Evolutionary conservation across 92 coral and sea anemone species (phyloP).

Genomic region (Umimayanthus kanabou): DNA sequence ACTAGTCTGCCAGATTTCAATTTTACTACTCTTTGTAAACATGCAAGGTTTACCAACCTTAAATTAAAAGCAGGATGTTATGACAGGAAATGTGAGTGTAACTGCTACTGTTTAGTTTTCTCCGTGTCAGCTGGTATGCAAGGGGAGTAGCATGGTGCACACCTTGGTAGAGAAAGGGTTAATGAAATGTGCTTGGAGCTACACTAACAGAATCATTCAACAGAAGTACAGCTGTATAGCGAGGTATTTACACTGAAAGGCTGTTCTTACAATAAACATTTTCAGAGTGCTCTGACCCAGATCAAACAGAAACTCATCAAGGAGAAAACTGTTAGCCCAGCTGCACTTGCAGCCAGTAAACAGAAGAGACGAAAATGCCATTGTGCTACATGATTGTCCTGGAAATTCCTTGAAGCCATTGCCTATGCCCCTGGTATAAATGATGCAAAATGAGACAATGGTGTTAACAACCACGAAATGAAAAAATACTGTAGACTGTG

Average conservation of each 20-base stretch:
- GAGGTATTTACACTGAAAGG: constrained; percentile 41
- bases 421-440: constrained; percentile 56
- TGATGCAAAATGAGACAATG: constrained; percentile 50
- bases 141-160: too few relatives aligned
- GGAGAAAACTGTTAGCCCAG: constrained; percentile 24
- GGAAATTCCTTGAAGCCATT: constrained; percentile 35
- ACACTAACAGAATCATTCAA: background rate
- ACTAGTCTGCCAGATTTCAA: too few relatives aligned
- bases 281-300: constrained; percentile 33
- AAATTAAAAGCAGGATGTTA: too few relatives aligned
- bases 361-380: constrained; percentile 62
- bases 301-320: constrained; percentile 35
- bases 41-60: too few relatives aligned
- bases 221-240: background rate
- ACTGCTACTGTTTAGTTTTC: too few relatives aligned
- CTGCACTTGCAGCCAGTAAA: constrained; percentile 48
- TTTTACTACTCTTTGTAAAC: too few relatives aligned
- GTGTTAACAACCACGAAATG: constrained; percentile 34
- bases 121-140: too few relatives aligned
- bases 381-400: constrained; percentile 46
- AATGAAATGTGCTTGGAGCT: background rate
- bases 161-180: too few relatives aligned
- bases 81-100: too few relatives aligned
- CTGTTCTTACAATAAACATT: constrained; percentile 46
- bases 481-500: constrained; percentile 26